Base-by-base conservation (phyloP, 2,888 invertebrate genomes). In the Keiferia lycopersicella region DNA sequence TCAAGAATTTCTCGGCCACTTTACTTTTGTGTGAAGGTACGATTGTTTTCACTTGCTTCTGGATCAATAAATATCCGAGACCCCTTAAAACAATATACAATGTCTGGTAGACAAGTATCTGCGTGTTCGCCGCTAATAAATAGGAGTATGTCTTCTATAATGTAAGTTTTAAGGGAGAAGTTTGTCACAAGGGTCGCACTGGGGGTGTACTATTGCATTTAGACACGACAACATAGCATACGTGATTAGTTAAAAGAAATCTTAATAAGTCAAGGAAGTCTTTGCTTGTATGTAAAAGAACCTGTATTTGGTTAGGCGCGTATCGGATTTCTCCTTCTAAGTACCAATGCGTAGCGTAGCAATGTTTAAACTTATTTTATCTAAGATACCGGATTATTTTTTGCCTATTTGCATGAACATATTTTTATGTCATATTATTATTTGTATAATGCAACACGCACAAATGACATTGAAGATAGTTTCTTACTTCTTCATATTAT, bases 61-160 rank as follows among this genome's bases (percentile, higher is more conserved):
- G 41, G 34, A 45, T 48, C 48, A 41, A 60, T 60, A 41, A 60
- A 60, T 60, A 41, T 60, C n/a, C 45, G 22, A 26, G 26, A 60
- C 60, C 60, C 60, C 60, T 39, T 39, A 18, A 61, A 34, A 61
- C 61, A 50, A 61, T 61, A 61, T 26, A 58, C 45, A 39, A 39
- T 45, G 60, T 45, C 39, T 45, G 12, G 12, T 26, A 60, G 45
- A 60, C 60, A 60, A 45, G 60, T 60, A 53, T 56, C 74, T 80
- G 81, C 86, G 84, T 84, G 88, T 71, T 69, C 69, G 68, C 68
- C 67, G 66, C 71, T 73, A 76, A 86, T 87, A 88, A 87, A 87
- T 79, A 76, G 71, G 67, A 73, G 75, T 75, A 73, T 72, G 73
- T 81, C 78, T 77, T 79, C 70, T 68, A 68, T 74, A 70, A 74